A percentile compares a stretch with the other conserved stretches of the same genome.
phyloP scores from a whole-genome alignment of 2,888 invertebrate species.

The Phalangium opilio region DNA sequence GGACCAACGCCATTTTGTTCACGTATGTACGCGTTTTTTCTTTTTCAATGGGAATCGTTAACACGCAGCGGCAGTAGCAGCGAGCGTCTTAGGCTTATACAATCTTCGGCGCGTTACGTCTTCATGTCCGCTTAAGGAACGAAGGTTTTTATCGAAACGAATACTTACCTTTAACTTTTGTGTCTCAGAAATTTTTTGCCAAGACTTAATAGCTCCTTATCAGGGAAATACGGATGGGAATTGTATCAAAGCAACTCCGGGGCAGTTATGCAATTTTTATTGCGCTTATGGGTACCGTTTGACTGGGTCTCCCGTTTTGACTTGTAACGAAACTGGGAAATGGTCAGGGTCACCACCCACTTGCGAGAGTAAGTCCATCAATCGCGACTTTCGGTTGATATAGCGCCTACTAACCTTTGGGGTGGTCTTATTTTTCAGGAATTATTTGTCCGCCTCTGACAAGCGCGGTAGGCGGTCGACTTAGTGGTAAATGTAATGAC shows the following conservation, averaged over 20 bases:
- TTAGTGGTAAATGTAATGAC: background rate
- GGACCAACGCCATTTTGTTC: background rate
- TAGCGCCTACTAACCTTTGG: no score
- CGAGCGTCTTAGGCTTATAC: no score
- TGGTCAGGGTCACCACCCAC: constrained; percentile 75
- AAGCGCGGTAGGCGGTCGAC: background rate
- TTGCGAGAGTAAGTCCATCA: constrained; percentile 39
- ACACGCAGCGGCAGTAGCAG: no score
- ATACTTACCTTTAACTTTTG: no score
- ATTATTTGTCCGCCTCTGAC: background rate
- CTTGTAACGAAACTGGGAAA: constrained; percentile 69
- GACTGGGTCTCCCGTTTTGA: constrained; percentile 44
- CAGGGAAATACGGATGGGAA: background rate
- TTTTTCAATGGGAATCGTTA: no score
- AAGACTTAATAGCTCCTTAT: background rate
- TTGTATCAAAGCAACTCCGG: background rate
- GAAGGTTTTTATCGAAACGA: no score
- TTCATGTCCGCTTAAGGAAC: no score
- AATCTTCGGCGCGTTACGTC: no score
- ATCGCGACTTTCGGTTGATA: no score
- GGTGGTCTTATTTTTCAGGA: background rate
- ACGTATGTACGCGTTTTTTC: background rate
- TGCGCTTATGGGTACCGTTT: background rate
- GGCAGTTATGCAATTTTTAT: background rate
- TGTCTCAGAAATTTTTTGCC: background rate